A percentile compares a stretch with the other conserved stretches of the same genome.
Conservation (phyloP, 2,113 vertebrate species). For the Dromas ardeola region DNA sequence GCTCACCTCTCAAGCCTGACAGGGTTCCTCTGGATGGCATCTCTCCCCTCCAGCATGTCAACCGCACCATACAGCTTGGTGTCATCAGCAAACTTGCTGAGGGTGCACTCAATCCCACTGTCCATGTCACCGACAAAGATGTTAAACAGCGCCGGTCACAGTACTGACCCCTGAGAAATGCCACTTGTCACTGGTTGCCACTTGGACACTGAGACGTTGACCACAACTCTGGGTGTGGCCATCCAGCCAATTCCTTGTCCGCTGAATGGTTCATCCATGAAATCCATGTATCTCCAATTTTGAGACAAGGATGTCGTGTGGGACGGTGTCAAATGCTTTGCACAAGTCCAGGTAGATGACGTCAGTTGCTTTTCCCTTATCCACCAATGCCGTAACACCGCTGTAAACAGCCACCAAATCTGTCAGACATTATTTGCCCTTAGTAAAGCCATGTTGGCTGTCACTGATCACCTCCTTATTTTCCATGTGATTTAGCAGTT, state of each 20-base stretch:
- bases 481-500: neutral
- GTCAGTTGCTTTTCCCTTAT: neutral
- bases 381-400: neutral
- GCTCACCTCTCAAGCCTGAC: no score
- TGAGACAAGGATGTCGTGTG: neutral
- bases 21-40: no score
- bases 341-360: neutral
- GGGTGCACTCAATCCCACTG: no score
- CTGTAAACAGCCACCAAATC: neutral
- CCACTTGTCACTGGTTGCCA: no score
- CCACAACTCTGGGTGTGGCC: no score
- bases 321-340: neutral
- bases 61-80: no score
- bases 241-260: neutral
- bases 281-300: neutral
- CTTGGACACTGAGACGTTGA: neutral
- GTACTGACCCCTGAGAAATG: no score
- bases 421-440: neutral
- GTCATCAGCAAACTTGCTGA: no score
- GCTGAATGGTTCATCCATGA: neutral
- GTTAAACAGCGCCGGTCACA: no score
- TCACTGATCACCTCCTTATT: neutral
- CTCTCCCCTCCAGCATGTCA: no score
- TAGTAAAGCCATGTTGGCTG: neutral
- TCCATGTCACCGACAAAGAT: no score